Evolutionary conservation across 2,113 vertebrate genomes (phyloP).

Genomic region (Hippocampus mohnikei): DNA sequence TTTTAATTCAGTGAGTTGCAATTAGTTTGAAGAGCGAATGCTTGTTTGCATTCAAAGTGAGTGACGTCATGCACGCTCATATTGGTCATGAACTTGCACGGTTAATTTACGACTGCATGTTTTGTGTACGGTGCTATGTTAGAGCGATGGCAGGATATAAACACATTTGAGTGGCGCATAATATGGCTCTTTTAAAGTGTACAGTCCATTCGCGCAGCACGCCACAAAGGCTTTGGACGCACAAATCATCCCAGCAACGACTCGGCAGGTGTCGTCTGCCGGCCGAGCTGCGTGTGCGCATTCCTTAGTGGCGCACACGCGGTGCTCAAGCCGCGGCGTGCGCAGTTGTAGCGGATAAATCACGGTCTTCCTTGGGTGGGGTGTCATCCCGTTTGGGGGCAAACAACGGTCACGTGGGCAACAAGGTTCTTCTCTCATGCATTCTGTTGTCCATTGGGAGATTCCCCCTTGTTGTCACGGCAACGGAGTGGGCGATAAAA

Average conservation of each 20-base stretch:
- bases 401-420: constrained; percentile 66
- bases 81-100: too few species aligned
- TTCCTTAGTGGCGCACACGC: constrained; percentile 1
- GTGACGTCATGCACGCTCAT: too few species aligned
- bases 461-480: constrained; percentile 58
- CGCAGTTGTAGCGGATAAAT: constrained; percentile 41
- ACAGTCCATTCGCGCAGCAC: background rate
- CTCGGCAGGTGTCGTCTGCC: constrained; percentile 28
- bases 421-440: constrained; percentile 55
- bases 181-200: background rate
- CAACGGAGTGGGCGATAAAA: constrained; percentile 55
- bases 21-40: too few species aligned
- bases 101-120: too few species aligned
- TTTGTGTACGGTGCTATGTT: too few species aligned
- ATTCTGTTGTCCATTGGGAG: constrained; percentile 57
- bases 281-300: constrained; percentile 8
- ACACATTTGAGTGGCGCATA: too few species aligned
- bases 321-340: constrained; percentile 42
- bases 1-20: too few species aligned
- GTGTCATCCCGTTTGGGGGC: constrained; percentile 44
- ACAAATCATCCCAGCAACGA: constrained; percentile 23
- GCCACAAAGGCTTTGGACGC: background rate
- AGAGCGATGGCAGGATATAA: too few species aligned
- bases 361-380: constrained; percentile 48
- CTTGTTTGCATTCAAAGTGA: too few species aligned